Evolutionary conservation across 2,888 invertebrate species (phyloP).

Genomic region (Chironomus riparius): DNA sequence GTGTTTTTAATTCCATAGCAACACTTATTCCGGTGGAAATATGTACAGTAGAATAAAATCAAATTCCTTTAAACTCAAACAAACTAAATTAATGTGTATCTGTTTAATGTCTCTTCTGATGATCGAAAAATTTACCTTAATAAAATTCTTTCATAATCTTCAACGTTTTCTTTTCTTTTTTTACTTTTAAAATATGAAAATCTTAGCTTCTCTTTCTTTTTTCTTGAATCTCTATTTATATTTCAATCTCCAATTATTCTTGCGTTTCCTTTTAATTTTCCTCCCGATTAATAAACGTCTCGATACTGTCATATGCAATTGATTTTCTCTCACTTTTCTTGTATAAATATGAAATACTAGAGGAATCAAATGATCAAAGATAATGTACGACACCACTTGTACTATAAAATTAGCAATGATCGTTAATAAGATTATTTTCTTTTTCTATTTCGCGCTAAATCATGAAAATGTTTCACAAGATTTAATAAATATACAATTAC

Average conservation of each 20-base stretch:
- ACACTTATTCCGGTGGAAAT: not conserved
- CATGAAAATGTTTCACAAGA: too few species aligned
- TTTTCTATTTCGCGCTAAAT: too few species aligned
- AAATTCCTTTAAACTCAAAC: not conserved
- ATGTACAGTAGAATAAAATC: too few species aligned
- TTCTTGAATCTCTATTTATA: not conserved
- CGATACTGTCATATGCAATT: not conserved
- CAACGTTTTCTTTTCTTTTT: not conserved
- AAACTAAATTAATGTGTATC: not conserved
- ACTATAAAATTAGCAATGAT: too few species aligned
- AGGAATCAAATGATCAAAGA: too few species aligned
- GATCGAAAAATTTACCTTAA: not conserved
- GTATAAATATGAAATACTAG: too few species aligned
- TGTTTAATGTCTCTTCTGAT: not conserved
- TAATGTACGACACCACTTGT: too few species aligned
- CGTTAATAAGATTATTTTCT: too few species aligned
- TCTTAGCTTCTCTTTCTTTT: too few species aligned
- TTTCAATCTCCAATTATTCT: not conserved
- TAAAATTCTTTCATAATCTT: not conserved
- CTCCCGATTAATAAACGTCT: not conserved
- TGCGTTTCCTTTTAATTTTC: not conserved
- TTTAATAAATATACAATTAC: too few species aligned
- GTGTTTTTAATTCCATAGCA: not conserved
- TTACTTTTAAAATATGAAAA: too few species aligned
- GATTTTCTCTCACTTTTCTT: not conserved